These are phyloP conservation scores for Zapornia atra DNA, from an alignment of 2,113 vertebrate species.

Conservation along the genomic window DNA sequence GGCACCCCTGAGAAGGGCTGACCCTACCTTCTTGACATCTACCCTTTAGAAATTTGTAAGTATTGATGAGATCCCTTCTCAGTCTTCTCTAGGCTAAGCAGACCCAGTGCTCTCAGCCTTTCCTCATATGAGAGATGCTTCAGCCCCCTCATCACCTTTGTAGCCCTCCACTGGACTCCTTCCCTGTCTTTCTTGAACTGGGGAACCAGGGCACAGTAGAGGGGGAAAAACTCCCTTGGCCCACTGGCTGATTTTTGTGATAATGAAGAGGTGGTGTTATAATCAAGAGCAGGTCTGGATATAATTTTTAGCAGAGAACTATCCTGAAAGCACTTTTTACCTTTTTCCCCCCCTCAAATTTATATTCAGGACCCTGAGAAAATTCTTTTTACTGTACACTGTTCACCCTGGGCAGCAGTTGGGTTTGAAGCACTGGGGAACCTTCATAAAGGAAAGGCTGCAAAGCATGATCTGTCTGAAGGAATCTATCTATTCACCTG, in stretches of 20 bases:
- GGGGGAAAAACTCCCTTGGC: too few relatives aligned
- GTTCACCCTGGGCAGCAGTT: neutral
- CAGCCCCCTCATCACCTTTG: too few relatives aligned
- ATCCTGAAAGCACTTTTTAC: neutral
- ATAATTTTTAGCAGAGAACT: neutral
- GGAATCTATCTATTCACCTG: conserved; percentile 1
- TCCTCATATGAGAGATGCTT: too few relatives aligned
- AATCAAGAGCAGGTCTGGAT: neutral
- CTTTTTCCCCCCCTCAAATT: neutral
- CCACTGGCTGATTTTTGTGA: neutral
- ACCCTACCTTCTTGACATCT: too few relatives aligned
- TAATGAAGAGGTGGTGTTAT: neutral
- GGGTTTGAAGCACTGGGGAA: neutral
- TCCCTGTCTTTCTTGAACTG: too few relatives aligned
- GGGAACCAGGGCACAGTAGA: too few relatives aligned
- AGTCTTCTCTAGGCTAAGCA: too few relatives aligned
- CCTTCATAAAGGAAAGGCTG: conserved; percentile 20
- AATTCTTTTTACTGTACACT: neutral
- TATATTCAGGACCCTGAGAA: neutral
- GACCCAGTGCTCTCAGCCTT: too few relatives aligned
- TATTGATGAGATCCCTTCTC: too few relatives aligned
- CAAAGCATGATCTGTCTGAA: conserved; percentile 15
- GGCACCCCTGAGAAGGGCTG: too few relatives aligned
- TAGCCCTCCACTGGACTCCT: too few relatives aligned
- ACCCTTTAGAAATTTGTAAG: too few relatives aligned